Conservation (phyloP, 2,113 vertebrate genomes). For the Tenebrosternarchus preto region DNA sequence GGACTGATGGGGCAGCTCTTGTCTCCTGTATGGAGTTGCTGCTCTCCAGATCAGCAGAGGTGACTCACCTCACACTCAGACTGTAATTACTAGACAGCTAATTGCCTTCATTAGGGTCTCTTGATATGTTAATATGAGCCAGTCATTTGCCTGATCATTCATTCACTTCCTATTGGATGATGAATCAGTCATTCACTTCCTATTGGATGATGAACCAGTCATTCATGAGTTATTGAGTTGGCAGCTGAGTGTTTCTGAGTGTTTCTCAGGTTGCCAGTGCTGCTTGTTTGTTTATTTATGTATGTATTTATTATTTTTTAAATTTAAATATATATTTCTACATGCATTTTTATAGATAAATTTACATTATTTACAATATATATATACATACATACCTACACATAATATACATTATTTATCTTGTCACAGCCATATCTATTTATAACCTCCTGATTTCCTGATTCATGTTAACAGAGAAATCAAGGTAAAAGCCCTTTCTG, state of each 20-base stretch:
- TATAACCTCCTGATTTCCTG: no score
- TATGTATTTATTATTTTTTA: no score
- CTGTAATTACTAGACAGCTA: conserved; percentile 61
- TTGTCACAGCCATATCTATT: no score
- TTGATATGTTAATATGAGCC: conserved; percentile 67
- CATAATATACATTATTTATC: no score
- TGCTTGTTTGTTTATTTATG: neutral
- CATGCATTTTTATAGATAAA: no score
- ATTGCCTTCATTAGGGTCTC: conserved; percentile 65
- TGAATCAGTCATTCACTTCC: conserved; percentile 57
- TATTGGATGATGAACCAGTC: no score
- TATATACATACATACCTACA: no score
- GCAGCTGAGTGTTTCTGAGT: conserved; percentile 27
- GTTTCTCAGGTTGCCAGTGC: conserved; percentile 14
- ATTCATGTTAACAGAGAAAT: no score
- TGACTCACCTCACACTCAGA: conserved; percentile 62
- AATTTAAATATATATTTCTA: no score
- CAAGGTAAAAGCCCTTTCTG: no score
- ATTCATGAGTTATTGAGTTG: conserved; percentile 29
- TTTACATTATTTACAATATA: no score
- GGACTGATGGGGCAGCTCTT: neutral
- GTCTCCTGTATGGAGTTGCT: neutral
- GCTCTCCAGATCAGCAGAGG: conserved; percentile 45
- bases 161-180: conserved; percentile 36
- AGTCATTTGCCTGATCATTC: conserved; percentile 63